phyloP scores from a whole-genome alignment of 2,888 invertebrate species.

The Venustoraphidia nigricollis region DNA sequence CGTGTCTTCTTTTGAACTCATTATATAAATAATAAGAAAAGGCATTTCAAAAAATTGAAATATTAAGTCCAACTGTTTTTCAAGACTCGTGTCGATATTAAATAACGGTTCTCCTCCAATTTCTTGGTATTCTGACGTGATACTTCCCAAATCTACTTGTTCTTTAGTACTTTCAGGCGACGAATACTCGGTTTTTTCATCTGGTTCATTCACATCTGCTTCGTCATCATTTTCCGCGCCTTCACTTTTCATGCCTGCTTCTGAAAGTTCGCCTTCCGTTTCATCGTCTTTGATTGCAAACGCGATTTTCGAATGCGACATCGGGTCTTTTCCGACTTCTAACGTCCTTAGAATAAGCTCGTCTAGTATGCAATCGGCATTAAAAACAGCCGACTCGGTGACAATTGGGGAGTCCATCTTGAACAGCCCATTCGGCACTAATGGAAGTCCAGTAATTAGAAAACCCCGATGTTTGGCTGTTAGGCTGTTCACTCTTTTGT shows the following conservation, averaged over 20 bases:
- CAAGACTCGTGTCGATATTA: conserved; percentile 17
- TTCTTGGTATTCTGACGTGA: conserved; percentile 20
- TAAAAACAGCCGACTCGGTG: conserved; percentile 25
- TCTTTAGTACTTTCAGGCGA: conserved; percentile 10
- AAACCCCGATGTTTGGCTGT: conserved; percentile 43
- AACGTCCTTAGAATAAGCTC: conserved; percentile 16
- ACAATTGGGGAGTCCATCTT: conserved; percentile 24
- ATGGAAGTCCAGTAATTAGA: conserved; percentile 47
- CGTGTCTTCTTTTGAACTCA: conserved; percentile 37
- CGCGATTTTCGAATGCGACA: conserved; percentile 16
- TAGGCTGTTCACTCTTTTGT: conserved; percentile 32
- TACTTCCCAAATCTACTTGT: conserved; percentile 24
- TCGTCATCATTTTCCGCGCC: conserved; percentile 20
- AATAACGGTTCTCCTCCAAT: conserved; percentile 7
- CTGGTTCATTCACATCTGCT: conserved; percentile 16
- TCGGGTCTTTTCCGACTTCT: conserved; percentile 13
- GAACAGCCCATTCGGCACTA: conserved; percentile 32
- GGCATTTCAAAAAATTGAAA: conserved; percentile 20
- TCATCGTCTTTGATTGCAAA: conserved; percentile 24
- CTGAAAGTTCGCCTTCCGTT: background rate
- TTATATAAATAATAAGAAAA: conserved; percentile 36
- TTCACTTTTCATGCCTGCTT: background rate
- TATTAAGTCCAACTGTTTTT: conserved; percentile 23
- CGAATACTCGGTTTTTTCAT: conserved; percentile 12
- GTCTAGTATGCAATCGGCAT: conserved; percentile 24